phyloP scores from a whole-genome alignment of 2,797 vertebrate genomes.

The Gephyroberyx darwinii region DNA sequence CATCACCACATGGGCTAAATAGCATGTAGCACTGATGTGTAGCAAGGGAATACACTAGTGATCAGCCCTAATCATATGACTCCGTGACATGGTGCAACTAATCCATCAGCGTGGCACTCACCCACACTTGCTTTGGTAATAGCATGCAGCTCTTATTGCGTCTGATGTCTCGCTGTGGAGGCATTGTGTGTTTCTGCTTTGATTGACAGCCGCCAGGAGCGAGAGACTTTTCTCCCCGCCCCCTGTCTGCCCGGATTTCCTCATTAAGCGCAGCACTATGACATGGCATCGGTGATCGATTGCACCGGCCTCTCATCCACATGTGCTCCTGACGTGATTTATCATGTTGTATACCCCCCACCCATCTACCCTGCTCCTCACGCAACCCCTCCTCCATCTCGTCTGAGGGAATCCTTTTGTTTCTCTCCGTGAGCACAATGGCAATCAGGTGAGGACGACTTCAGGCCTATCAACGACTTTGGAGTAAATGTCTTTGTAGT shows the following conservation, averaged over 20 bases:
- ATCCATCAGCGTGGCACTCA: too few relatives aligned
- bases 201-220: conserved; percentile 48
- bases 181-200: background rate
- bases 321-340: conserved; percentile 36
- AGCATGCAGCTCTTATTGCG: background rate
- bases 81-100: too few relatives aligned
- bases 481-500: background rate
- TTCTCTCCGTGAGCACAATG: background rate
- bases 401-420: background rate
- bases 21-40: too few relatives aligned
- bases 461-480: background rate
- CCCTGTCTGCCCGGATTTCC: conserved; percentile 53
- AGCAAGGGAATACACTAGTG: too few relatives aligned
- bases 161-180: background rate
- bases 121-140: too few relatives aligned
- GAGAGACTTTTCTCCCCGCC: conserved; percentile 39
- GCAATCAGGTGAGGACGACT: background rate
- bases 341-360: conserved; percentile 26
- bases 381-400: conserved; percentile 19
- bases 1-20: background rate
- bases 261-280: conserved; percentile 56
- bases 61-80: too few relatives aligned
- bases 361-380: conserved; percentile 3
- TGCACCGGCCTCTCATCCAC: conserved; percentile 33
- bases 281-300: conserved; percentile 59